phyloP scores from a whole-genome alignment of 2,113 vertebrate genomes.

The Romanogobio albipinnatus region DNA sequence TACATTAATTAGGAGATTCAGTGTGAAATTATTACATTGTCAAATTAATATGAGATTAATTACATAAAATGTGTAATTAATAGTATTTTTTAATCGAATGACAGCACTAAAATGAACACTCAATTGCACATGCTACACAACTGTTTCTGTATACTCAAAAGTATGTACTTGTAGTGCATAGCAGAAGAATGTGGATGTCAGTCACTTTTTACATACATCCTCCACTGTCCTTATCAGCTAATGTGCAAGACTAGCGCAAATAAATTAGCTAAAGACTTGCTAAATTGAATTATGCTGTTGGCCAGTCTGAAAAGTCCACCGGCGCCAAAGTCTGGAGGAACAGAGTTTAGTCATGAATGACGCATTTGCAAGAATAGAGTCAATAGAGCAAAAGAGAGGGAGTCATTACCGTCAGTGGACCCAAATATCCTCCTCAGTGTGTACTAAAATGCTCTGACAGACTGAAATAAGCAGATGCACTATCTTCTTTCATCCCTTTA shows the following conservation, averaged over 20 bases:
- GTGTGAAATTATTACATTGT: too few species aligned
- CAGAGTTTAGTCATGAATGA: background rate
- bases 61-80: too few species aligned
- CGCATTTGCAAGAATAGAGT: conserved; percentile 5
- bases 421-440: conserved; percentile 28
- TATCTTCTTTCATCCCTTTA: conserved; percentile 11
- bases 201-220: background rate
- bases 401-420: conserved; percentile 7
- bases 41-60: too few species aligned
- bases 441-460: conserved; percentile 17
- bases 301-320: conserved; percentile 11
- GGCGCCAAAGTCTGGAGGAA: conserved; percentile 6
- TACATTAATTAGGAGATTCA: too few species aligned
- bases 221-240: conserved; percentile 12
- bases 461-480: conserved; percentile 16
- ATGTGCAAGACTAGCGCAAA: conserved; percentile 1
- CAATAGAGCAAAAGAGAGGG: background rate
- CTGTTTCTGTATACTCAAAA: background rate
- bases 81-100: too few species aligned
- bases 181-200: background rate
- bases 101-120: background rate
- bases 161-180: background rate
- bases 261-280: background rate
- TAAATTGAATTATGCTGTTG: background rate
- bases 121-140: background rate